These are phyloP conservation scores for Mesoligia furuncula DNA, from an alignment of 2,888 invertebrate genomes.

Conservation along the genomic window DNA sequence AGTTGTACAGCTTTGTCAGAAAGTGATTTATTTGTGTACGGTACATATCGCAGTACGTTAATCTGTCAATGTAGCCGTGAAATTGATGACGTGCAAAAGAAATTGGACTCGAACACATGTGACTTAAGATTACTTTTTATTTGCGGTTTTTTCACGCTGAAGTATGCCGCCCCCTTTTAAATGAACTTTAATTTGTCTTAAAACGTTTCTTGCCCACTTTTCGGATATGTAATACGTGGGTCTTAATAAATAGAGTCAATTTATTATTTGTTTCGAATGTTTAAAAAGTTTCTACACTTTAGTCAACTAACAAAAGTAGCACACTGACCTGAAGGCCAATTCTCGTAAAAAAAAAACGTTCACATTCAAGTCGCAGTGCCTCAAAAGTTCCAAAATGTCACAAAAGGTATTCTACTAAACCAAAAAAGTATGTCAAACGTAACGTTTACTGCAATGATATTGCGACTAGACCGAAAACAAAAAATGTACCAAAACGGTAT, in stretches of 20 bases:
- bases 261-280: slow-evolving; percentile 32
- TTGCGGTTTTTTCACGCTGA: not conserved
- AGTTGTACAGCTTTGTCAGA: slow-evolving; percentile 76
- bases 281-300: slow-evolving; percentile 21
- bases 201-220: slow-evolving; percentile 42
- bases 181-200: slow-evolving; percentile 62
- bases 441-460: no score
- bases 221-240: slow-evolving; percentile 30
- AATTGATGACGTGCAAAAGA: slow-evolving; percentile 19
- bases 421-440: no score
- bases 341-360: no score
- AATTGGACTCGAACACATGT: slow-evolving; percentile 28
- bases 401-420: no score
- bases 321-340: slow-evolving; percentile 18
- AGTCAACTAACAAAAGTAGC: slow-evolving; percentile 30
- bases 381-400: no score
- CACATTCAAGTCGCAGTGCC: no score
- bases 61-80: slow-evolving; percentile 62
- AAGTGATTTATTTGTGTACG: slow-evolving; percentile 73
- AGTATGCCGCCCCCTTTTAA: slow-evolving; percentile 57
- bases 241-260: slow-evolving; percentile 42
- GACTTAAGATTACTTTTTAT: slow-evolving; percentile 38
- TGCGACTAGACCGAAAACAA: no score
- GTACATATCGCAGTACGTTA: slow-evolving; percentile 63
- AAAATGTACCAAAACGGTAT: no score